phyloP scores from a whole-genome alignment of 2,888 invertebrate genomes.

The Drosophila borealis region DNA sequence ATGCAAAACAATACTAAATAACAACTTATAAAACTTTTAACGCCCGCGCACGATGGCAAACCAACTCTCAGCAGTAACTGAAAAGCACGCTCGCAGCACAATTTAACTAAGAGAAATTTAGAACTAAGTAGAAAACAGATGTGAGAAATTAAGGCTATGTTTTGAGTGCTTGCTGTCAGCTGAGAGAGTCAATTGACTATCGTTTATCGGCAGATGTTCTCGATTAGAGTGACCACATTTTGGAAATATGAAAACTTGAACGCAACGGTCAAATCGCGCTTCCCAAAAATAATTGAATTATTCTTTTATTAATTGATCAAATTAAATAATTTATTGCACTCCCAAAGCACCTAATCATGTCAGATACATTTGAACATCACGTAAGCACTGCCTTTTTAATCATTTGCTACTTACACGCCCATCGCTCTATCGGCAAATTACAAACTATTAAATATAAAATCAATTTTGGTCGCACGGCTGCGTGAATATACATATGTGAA shows the following conservation, averaged over 20 bases:
- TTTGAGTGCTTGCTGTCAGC: constrained; percentile 14
- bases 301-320: not conserved
- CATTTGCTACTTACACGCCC: not conserved
- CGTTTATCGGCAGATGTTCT: constrained; percentile 30
- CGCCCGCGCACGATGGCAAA: constrained; percentile 2
- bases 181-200: constrained; percentile 19
- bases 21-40: too few species aligned
- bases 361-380: not conserved
- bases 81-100: constrained; percentile 10
- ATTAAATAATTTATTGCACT: not conserved
- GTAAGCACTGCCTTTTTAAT: not conserved
- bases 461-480: not conserved
- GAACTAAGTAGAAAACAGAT: constrained; percentile 19
- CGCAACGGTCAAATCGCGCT: constrained; percentile 2
- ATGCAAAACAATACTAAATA: too few species aligned
- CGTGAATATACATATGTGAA: constrained; percentile 7
- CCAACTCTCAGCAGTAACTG: constrained; percentile 1
- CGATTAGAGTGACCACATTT: constrained; percentile 21
- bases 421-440: not conserved
- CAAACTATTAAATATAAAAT: constrained; percentile 8
- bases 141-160: not conserved
- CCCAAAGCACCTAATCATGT: not conserved
- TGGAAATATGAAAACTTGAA: not conserved
- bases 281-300: not conserved
- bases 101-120: constrained; percentile 11